Conservation (phyloP, 2,113 vertebrate species). For the Zapus hudsonius region DNA sequence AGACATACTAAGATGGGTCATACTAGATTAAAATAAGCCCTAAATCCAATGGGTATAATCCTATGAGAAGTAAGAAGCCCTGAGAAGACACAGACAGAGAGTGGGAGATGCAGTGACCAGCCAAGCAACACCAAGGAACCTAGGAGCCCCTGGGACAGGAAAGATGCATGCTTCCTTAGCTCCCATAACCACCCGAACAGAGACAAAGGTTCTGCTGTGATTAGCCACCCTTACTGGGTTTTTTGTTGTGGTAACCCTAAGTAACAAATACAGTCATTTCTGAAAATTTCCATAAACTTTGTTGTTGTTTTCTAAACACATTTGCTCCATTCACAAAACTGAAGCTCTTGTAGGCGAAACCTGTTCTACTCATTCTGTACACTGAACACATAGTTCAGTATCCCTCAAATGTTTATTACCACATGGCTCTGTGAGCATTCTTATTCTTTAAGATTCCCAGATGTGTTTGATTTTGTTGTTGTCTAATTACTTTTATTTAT, state of each 20-base stretch:
- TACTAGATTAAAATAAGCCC: neutral
- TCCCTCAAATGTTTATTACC: neutral
- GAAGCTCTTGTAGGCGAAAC: neutral
- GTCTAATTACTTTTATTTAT: no score
- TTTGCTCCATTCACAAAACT: neutral
- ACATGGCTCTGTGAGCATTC: neutral
- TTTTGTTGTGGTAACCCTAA: conserved; percentile 1
- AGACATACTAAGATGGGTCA: neutral
- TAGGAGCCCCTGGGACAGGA: neutral
- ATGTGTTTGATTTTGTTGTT: no score
- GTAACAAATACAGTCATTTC: conserved; percentile 24
- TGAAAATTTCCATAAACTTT: neutral
- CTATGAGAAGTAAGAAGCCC: neutral
- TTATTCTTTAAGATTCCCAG: neutral
- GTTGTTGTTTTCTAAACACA: neutral
- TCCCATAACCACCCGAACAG: neutral
- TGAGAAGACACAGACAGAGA: neutral
- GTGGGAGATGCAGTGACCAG: neutral
- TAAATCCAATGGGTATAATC: neutral
- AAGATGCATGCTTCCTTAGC: neutral
- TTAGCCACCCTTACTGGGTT: neutral
- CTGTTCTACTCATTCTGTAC: neutral
- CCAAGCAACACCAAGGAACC: neutral
- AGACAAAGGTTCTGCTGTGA: neutral
- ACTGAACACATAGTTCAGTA: neutral